Evolutionary conservation across 2,888 invertebrate species (phyloP).

Genomic region (Smittia aterrima): DNA sequence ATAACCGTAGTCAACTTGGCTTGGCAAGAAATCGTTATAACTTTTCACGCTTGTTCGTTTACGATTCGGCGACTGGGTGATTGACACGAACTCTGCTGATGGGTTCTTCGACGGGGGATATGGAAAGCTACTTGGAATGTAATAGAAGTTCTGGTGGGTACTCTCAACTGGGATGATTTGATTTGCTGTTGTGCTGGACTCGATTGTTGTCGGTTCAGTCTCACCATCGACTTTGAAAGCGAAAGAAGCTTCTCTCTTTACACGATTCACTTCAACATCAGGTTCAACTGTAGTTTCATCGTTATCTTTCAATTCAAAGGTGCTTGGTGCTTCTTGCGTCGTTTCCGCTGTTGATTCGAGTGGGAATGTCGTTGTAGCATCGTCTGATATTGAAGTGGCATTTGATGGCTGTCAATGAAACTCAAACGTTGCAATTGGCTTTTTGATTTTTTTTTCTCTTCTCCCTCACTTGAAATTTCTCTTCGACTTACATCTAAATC

Average conservation of each 20-base stretch:
- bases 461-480: not conserved
- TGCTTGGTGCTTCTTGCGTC: not conserved
- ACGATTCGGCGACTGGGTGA: not conserved
- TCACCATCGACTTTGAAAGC: not conserved
- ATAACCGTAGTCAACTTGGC: constrained; percentile 1
- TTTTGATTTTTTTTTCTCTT: not conserved
- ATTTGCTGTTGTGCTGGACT: not conserved
- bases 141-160: not conserved
- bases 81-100: constrained; percentile 11
- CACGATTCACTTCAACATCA: not conserved
- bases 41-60: not conserved
- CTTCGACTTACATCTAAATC: too few relatives aligned
- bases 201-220: constrained; percentile 22
- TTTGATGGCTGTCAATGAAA: constrained; percentile 12
- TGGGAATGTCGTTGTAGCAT: not conserved
- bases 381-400: constrained; percentile 2
- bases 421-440: not conserved
- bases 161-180: not conserved
- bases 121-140: not conserved
- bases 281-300: constrained; percentile 12
- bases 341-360: constrained; percentile 14
- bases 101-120: constrained; percentile 27
- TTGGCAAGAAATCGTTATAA: constrained; percentile 19
- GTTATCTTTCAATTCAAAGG: constrained; percentile 29
- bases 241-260: not conserved